These are phyloP conservation scores for Podarcis cretensis DNA, from an alignment of 2,113 vertebrate species.

Conservation along the genomic window DNA sequence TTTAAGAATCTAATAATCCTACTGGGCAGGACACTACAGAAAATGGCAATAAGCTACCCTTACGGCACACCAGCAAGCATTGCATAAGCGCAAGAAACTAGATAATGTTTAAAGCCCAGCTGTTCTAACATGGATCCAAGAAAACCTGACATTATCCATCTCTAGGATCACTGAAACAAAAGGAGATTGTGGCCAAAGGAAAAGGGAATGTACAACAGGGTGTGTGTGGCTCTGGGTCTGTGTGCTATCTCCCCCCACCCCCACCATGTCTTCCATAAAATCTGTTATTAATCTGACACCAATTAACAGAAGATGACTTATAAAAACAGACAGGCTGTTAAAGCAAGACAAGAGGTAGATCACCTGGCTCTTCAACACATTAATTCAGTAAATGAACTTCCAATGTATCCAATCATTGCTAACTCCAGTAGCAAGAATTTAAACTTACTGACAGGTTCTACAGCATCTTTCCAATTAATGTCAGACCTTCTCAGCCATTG, in stretches of 20 bases:
- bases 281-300: constrained; percentile 37
- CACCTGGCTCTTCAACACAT: constrained; percentile 66
- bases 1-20: background rate
- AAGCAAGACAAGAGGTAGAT: constrained; percentile 56
- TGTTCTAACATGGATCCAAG: background rate
- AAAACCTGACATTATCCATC: constrained; percentile 8
- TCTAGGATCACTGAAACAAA: background rate
- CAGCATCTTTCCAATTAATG: constrained; percentile 64
- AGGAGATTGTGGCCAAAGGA: background rate
- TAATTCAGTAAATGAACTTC: constrained; percentile 71
- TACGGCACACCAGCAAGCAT: background rate
- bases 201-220: background rate
- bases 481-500: constrained; percentile 51
- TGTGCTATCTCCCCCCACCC: background rate
- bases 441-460: constrained; percentile 64
- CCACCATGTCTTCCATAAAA: constrained; percentile 12
- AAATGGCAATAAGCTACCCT: background rate
- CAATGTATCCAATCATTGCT: constrained; percentile 56
- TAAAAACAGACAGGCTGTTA: constrained; percentile 60
- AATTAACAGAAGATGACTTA: constrained; percentile 71
- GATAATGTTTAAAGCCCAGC: constrained; percentile 39
- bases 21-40: background rate
- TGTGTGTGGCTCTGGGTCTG: background rate
- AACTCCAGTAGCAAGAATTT: constrained; percentile 47
- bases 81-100: constrained; percentile 20